These are phyloP conservation scores for Coturnix japonica DNA, from an alignment of 2,113 vertebrate species.

Conservation along the genomic window DNA sequence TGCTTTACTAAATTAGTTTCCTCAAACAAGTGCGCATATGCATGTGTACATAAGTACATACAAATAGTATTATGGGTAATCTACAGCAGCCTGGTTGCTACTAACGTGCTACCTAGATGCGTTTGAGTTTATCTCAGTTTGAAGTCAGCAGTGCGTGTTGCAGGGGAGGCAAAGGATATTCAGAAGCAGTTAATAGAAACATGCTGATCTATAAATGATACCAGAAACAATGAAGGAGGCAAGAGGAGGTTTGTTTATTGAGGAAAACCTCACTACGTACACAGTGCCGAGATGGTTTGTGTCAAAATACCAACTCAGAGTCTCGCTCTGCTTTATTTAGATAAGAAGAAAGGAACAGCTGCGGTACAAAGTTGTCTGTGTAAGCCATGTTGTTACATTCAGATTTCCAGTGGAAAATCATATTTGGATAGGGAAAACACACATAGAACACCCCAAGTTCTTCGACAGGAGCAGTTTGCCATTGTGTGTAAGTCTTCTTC, in stretches of 20 bases:
- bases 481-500: slow-evolving; percentile 1
- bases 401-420: slow-evolving; percentile 39
- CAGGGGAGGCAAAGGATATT: background rate
- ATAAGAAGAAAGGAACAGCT: slow-evolving; percentile 33
- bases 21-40: background rate
- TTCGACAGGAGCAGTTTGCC: slow-evolving; percentile 8
- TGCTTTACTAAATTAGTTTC: background rate
- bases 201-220: background rate
- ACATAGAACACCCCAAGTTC: background rate
- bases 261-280: slow-evolving; percentile 34
- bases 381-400: background rate
- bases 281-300: slow-evolving; percentile 16
- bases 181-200: background rate
- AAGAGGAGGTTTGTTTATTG: slow-evolving; percentile 41
- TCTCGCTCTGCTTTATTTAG: slow-evolving; percentile 57
- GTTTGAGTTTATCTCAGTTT: background rate
- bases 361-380: background rate
- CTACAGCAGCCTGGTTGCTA: background rate
- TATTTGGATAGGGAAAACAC: background rate
- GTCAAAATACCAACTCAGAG: slow-evolving; percentile 13
- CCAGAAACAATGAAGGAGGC: slow-evolving; percentile 27
- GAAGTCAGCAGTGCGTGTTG: background rate
- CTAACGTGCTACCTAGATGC: background rate
- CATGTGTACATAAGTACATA: background rate
- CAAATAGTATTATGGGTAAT: background rate